phyloP scores from a whole-genome alignment of 2,113 vertebrate species.

The Vicugna pacos region DNA sequence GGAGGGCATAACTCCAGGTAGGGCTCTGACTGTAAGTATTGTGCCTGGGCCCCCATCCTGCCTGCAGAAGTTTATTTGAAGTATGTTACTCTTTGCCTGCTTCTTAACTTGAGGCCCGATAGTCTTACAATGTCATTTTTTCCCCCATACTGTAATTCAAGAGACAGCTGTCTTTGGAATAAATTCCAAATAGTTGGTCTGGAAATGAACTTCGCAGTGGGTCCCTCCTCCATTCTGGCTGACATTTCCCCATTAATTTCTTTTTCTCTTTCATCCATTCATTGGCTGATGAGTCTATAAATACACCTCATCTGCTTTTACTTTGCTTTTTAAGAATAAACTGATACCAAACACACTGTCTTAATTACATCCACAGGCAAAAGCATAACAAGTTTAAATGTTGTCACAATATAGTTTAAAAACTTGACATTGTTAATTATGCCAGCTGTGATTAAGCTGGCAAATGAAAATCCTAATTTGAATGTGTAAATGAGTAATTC shows the following conservation, averaged over 20 bases:
- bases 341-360: conserved; percentile 86
- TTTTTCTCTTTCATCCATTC: conserved; percentile 88
- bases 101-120: conserved; percentile 82
- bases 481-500: conserved; percentile 78
- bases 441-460: conserved; percentile 71
- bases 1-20: conserved; percentile 44
- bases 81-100: conserved; percentile 63
- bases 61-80: conserved; percentile 73
- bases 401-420: conserved; percentile 83
- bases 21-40: conserved; percentile 41
- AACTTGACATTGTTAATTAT: conserved; percentile 85
- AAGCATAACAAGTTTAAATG: conserved; percentile 84
- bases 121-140: conserved; percentile 75
- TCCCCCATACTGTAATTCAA: conserved; percentile 82
- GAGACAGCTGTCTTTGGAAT: conserved; percentile 81
- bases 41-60: neutral
- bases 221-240: conserved; percentile 85
- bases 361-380: conserved; percentile 89
- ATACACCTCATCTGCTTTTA: conserved; percentile 90
- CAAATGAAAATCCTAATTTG: conserved; percentile 65
- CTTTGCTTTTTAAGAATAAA: conserved; percentile 90
- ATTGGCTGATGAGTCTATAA: conserved; percentile 89
- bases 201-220: conserved; percentile 84
- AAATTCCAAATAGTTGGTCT: conserved; percentile 86
- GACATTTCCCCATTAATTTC: conserved; percentile 88